phyloP scores from a whole-genome alignment of 2,797 vertebrate genomes.

The Chaenodraco wilsoni region DNA sequence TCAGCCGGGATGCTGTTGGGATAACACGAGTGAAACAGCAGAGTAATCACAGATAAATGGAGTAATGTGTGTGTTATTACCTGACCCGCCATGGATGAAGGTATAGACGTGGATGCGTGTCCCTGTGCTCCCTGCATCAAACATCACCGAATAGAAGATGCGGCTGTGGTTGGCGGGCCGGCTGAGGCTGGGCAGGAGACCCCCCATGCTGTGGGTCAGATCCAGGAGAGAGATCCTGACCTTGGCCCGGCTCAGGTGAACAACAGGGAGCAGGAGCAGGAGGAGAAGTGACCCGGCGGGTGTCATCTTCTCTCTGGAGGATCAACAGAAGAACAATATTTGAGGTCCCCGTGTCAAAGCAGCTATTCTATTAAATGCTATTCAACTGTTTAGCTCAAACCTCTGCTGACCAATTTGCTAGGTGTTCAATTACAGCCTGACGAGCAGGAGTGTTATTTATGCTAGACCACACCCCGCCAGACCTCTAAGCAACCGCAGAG shows the following conservation, averaged over 20 bases:
- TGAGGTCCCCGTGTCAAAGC: slow-evolving; percentile 2
- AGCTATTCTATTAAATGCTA: background rate
- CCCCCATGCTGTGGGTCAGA: slow-evolving; percentile 49
- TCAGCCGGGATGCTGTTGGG: background rate
- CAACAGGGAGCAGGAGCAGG: slow-evolving; percentile 62
- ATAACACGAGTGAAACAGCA: background rate
- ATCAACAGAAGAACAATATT: slow-evolving; percentile 12
- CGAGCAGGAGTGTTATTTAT: slow-evolving; percentile 32
- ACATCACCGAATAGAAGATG: slow-evolving; percentile 94
- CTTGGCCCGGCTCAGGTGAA: slow-evolving; percentile 64
- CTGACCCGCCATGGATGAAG: slow-evolving; percentile 88
- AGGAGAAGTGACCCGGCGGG: slow-evolving; percentile 30
- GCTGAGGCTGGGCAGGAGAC: slow-evolving; percentile 76
- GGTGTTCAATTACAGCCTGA: slow-evolving; percentile 39
- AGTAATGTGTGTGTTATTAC: slow-evolving; percentile 67
- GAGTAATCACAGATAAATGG: background rate
- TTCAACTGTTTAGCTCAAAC: slow-evolving; percentile 15
- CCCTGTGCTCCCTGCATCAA: slow-evolving; percentile 97
- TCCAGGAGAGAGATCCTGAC: slow-evolving; percentile 51
- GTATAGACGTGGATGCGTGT: slow-evolving; percentile 96
- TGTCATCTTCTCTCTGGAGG: slow-evolving; percentile 75
- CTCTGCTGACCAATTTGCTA: slow-evolving; percentile 23
- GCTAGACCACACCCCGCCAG: slow-evolving; percentile 63
- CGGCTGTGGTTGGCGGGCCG: slow-evolving; percentile 87
- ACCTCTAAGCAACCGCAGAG: slow-evolving; percentile 45